Conservation (phyloP, 2,797 vertebrate species). For the Toxotes lorentzi region DNA sequence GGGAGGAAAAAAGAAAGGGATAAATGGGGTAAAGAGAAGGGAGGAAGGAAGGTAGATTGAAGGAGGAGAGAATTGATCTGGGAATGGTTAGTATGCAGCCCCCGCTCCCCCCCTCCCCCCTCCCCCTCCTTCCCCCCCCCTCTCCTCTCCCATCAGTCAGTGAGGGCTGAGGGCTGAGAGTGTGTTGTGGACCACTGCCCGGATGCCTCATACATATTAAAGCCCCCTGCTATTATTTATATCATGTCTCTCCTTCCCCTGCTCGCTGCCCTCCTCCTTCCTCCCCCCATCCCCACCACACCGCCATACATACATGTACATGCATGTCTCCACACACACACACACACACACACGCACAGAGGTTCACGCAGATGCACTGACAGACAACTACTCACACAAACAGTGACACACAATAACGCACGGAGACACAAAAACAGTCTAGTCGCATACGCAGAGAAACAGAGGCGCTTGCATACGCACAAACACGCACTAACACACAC, state of each 20-base stretch:
- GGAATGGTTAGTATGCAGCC: conserved; percentile 88
- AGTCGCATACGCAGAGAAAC: conserved; percentile 74
- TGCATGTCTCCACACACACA: conserved; percentile 38
- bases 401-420: conserved; percentile 71
- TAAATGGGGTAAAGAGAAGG: conserved; percentile 80
- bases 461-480: conserved; percentile 54
- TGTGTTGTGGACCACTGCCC: conserved; percentile 89
- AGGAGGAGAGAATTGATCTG: conserved; percentile 87
- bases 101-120: conserved; percentile 57
- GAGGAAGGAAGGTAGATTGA: conserved; percentile 78
- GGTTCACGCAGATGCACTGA: conserved; percentile 56
- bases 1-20: conserved; percentile 65
- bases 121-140: conserved; percentile 52
- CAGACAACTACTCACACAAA: conserved; percentile 77
- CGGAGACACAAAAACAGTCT: conserved; percentile 74
- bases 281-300: conserved; percentile 47
- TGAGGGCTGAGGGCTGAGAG: conserved; percentile 82
- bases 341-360: conserved; percentile 35
- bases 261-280: conserved; percentile 64
- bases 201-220: conserved; percentile 90
- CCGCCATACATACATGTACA: conserved; percentile 68
- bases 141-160: conserved; percentile 88
- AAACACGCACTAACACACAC: conserved; percentile 28
- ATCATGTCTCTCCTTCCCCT: conserved; percentile 84
- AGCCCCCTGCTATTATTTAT: conserved; percentile 86